Conservation (phyloP, 2,113 vertebrate genomes). For the Rhabdornis inornatus region DNA sequence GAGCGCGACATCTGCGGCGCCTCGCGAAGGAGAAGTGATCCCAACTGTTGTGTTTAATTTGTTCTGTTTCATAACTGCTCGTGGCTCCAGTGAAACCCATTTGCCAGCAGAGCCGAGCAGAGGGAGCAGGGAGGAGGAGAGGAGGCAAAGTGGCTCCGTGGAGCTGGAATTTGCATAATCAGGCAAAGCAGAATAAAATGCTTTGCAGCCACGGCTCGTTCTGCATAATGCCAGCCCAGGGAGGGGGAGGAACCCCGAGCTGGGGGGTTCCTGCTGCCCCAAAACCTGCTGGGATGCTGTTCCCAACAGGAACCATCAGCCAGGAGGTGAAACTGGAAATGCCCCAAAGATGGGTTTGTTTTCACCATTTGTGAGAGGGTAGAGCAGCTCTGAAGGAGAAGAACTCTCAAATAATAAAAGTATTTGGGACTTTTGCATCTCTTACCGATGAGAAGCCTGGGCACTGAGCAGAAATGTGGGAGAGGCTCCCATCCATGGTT, state of each 20-base stretch:
- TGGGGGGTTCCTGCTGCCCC: background rate
- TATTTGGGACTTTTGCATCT: background rate
- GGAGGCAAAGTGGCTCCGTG: background rate
- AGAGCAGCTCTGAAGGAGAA: background rate
- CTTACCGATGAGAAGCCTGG: background rate
- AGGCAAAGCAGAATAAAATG: background rate
- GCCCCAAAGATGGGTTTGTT: background rate
- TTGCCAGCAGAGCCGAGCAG: background rate
- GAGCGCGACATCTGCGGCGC: background rate
- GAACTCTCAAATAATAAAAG: background rate
- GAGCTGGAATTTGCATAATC: constrained; percentile 27
- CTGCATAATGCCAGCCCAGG: background rate
- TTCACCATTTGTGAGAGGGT: too few relatives aligned
- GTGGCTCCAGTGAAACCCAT: background rate
- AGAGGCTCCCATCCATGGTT: too few relatives aligned
- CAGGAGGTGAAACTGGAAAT: background rate
- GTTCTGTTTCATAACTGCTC: background rate
- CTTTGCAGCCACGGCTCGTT: background rate
- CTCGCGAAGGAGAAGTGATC: background rate
- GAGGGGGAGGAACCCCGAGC: background rate
- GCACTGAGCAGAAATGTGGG: background rate
- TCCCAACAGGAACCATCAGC: background rate
- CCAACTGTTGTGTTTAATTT: background rate
- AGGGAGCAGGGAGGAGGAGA: background rate
- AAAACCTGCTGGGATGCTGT: background rate